Conservation (phyloP, 1,140 invertebrate species). For the Drosophila yakuba region DNA sequence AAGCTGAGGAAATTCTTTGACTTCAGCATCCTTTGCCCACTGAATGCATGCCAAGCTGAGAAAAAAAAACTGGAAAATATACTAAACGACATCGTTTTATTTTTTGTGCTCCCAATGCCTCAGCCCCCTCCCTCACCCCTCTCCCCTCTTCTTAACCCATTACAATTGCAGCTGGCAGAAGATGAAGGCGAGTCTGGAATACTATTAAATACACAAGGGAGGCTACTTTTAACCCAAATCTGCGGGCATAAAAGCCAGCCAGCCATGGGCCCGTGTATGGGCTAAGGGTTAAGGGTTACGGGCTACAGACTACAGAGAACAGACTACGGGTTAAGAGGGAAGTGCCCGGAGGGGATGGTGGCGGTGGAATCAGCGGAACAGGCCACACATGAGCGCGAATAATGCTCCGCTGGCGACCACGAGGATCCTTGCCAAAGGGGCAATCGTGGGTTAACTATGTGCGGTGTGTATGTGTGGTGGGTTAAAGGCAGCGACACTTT, state of each 20-base stretch:
- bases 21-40: conserved; percentile 19
- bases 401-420: conserved; percentile 61
- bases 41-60: conserved; percentile 38
- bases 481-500: conserved; percentile 51
- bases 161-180: conserved; percentile 44
- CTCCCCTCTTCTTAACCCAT: conserved; percentile 1
- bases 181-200: conserved; percentile 48
- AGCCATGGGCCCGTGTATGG: conserved; percentile 9
- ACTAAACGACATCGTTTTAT: conserved; percentile 19
- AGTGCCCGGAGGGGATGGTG: conserved; percentile 9
- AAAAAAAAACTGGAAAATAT: not conserved
- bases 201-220: conserved; percentile 81
- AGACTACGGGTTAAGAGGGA: not conserved
- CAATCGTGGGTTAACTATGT: conserved; percentile 36
- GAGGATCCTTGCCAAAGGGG: conserved; percentile 72
- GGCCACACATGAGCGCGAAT: conserved; percentile 73
- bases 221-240: conserved; percentile 82
- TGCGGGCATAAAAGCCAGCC: conserved; percentile 73
- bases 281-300: conserved; percentile 22
- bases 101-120: conserved; percentile 20
- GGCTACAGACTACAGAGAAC: too few species aligned
- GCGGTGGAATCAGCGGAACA: conserved; percentile 5
- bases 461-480: not conserved
- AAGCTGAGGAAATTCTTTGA: conserved; percentile 36
- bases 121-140: not conserved